These are phyloP conservation scores for Sympetrum striolatum DNA, from an alignment of 2,888 invertebrate species.

Conservation along the genomic window DNA sequence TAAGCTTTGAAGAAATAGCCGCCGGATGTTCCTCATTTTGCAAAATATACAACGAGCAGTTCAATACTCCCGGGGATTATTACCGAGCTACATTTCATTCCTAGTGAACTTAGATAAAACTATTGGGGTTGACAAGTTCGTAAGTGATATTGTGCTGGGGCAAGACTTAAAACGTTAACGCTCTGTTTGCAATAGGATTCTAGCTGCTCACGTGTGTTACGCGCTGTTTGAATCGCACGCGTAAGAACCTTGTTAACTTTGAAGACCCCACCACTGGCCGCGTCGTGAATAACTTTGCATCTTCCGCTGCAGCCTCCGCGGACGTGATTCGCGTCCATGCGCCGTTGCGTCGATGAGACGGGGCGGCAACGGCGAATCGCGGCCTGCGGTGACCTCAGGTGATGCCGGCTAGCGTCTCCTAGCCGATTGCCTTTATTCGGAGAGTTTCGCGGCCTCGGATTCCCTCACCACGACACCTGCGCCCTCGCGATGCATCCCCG, in stretches of 20 bases:
- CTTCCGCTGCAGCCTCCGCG: background rate
- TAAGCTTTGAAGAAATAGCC: too few relatives aligned
- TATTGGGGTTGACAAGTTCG: background rate
- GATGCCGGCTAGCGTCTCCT: background rate
- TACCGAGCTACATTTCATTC: too few relatives aligned
- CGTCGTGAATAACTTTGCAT: background rate
- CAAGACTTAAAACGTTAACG: background rate
- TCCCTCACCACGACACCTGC: too few relatives aligned
- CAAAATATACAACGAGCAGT: too few relatives aligned
- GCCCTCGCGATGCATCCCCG: background rate
- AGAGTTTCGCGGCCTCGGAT: background rate
- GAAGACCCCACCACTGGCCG: background rate
- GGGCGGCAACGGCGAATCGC: background rate
- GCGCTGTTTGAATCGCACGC: background rate
- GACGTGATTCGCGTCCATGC: background rate
- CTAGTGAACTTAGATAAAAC: too few relatives aligned
- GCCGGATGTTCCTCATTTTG: too few relatives aligned
- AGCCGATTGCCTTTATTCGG: background rate
- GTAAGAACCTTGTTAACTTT: background rate
- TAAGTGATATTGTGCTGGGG: background rate
- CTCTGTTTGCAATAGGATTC: too few relatives aligned
- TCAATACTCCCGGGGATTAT: too few relatives aligned
- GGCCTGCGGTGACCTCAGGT: background rate
- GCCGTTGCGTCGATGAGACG: background rate
- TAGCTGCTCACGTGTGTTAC: background rate